A percentile compares a stretch with the other conserved stretches of the same genome.
These are phyloP conservation scores for Empis stercorea DNA, from an alignment of 2,888 invertebrate species.

Conservation along the genomic window DNA sequence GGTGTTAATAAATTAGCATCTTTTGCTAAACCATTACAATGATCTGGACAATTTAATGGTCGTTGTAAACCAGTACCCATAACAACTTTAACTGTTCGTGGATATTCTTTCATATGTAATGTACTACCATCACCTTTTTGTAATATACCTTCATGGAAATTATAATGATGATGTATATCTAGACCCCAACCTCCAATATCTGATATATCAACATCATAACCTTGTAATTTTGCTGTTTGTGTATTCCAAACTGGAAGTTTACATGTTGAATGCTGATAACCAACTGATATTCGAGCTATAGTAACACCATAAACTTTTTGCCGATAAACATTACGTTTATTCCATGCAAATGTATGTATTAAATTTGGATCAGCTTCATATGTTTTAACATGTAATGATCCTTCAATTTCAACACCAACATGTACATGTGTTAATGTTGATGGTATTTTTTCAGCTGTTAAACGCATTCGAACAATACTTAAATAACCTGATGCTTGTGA, in stretches of 20 bases:
- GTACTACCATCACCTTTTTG: slow-evolving; percentile 97
- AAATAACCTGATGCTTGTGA: slow-evolving; percentile 89
- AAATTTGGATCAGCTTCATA: slow-evolving; percentile 95
- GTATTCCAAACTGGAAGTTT: slow-evolving; percentile 85
- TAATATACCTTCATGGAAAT: slow-evolving; percentile 94
- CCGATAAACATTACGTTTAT: slow-evolving; percentile 92
- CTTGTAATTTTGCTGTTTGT: slow-evolving; percentile 84
- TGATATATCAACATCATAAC: slow-evolving; percentile 92
- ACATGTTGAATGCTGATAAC: slow-evolving; percentile 88
- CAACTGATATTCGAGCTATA: slow-evolving; percentile 77
- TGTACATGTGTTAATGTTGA: slow-evolving; percentile 75
- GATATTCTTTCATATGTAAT: slow-evolving; percentile 85
- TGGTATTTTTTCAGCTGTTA: slow-evolving; percentile 71
- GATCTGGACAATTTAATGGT: slow-evolving; percentile 71
- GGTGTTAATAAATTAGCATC: slow-evolving; percentile 83
- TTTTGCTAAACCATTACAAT: slow-evolving; percentile 74
- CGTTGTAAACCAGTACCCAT: slow-evolving; percentile 88
- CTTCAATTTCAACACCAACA: slow-evolving; percentile 85
- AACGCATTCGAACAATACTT: slow-evolving; percentile 81
- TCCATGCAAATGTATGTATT: slow-evolving; percentile 95
- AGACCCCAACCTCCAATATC: slow-evolving; percentile 97
- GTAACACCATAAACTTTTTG: slow-evolving; percentile 89
- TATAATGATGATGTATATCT: slow-evolving; percentile 96
- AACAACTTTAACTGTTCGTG: slow-evolving; percentile 77
- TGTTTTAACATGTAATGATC: slow-evolving; percentile 77